Evolutionary conservation across 2,888 invertebrate species (phyloP).

Genomic region (Lithophane leautieri): DNA sequence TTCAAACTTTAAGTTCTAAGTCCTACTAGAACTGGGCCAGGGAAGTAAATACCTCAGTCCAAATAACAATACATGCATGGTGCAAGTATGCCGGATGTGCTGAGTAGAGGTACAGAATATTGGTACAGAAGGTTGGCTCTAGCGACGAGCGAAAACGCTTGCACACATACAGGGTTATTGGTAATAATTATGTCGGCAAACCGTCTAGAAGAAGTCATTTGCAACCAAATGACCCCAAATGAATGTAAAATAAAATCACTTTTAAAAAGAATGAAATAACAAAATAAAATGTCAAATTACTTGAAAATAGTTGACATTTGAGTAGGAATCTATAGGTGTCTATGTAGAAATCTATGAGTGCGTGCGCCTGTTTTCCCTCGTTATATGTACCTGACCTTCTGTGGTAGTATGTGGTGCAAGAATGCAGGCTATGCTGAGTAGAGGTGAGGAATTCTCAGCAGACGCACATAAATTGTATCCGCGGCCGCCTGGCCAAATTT

Average conservation of each 20-base stretch:
- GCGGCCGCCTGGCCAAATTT: constrained; percentile 61
- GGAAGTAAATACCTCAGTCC: constrained; percentile 35
- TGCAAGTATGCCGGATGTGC: constrained; percentile 46
- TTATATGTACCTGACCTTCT: neutral
- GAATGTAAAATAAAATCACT: no score
- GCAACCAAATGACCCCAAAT: no score
- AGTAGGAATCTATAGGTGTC: no score
- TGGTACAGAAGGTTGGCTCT: constrained; percentile 1
- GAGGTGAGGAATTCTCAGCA: constrained; percentile 64
- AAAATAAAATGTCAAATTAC: no score
- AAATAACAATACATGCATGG: constrained; percentile 41
- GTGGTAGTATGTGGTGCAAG: constrained; percentile 15
- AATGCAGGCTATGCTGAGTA: constrained; percentile 50
- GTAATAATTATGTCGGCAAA: neutral
- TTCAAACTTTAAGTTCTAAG: constrained; percentile 43
- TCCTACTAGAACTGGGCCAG: constrained; percentile 30
- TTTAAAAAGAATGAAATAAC: no score
- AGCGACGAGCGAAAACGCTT: neutral
- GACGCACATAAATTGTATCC: constrained; percentile 61
- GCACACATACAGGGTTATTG: neutral
- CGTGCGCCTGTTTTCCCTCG: no score
- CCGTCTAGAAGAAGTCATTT: no score
- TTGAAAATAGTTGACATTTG: no score
- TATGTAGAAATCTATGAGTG: no score
- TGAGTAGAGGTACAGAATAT: neutral